Evolutionary conservation across 2,888 invertebrate genomes (phyloP).

Genomic region (Drosophila mimetica): DNA sequence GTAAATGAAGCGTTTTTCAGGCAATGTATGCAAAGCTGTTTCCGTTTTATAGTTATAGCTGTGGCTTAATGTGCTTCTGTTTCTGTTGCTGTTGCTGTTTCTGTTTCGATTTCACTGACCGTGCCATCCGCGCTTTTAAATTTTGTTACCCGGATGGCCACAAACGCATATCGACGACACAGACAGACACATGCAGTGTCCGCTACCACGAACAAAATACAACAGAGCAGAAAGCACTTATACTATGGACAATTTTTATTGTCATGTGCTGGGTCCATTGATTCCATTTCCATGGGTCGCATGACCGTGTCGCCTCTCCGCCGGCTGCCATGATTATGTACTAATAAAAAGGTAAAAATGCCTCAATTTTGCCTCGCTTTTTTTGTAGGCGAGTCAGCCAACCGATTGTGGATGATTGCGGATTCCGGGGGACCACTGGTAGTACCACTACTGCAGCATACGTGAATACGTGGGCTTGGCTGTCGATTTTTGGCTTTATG

Average conservation of each 20-base stretch:
- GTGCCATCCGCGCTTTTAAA: slow-evolving; percentile 25
- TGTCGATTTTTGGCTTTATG: slow-evolving; percentile 5
- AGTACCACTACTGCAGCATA: slow-evolving; percentile 6
- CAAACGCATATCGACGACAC: slow-evolving; percentile 5
- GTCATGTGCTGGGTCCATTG: slow-evolving; percentile 54
- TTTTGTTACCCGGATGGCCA: slow-evolving; percentile 20
- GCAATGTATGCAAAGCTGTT: slow-evolving; percentile 39
- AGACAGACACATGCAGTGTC: not conserved
- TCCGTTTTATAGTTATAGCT: slow-evolving; percentile 43
- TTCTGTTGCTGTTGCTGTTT: slow-evolving; percentile 32
- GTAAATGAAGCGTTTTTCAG: slow-evolving; percentile 37
- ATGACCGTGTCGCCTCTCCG: slow-evolving; percentile 12
- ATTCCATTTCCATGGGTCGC: slow-evolving; percentile 32
- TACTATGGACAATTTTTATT: slow-evolving; percentile 48
- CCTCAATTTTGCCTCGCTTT: slow-evolving; percentile 50
- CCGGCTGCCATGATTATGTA: slow-evolving; percentile 13
- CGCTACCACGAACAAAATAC: not conserved
- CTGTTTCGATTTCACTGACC: slow-evolving; percentile 40
- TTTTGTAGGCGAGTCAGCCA: slow-evolving; percentile 38
- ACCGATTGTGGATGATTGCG: slow-evolving; percentile 41
- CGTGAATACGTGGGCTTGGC: slow-evolving; percentile 25
- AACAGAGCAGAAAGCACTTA: slow-evolving; percentile 3
- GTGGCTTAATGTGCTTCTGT: slow-evolving; percentile 41
- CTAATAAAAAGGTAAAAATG: slow-evolving; percentile 52
- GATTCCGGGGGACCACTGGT: slow-evolving; percentile 8